A percentile compares a stretch with the other conserved stretches of the same genome.
Conservation (phyloP, 2,888 invertebrate genomes). For the Eucera pruinosa region DNA sequence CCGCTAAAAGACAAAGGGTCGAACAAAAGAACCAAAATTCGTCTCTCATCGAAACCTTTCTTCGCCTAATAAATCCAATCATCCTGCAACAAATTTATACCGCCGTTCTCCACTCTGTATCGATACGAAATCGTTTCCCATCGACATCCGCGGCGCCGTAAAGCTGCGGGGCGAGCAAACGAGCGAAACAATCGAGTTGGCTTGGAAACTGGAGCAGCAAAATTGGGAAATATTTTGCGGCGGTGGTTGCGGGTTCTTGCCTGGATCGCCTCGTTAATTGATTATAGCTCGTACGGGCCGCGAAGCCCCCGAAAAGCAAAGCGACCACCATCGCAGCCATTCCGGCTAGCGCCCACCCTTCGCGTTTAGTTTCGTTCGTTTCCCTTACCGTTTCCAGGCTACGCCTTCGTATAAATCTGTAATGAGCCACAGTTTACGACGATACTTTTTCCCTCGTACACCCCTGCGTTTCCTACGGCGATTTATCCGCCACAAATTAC, state of each 20-base stretch:
- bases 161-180: conserved; percentile 9
- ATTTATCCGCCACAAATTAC: conserved; percentile 72
- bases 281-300: conserved; percentile 77
- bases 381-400: conserved; percentile 47
- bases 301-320: conserved; percentile 69
- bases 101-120: conserved; percentile 14
- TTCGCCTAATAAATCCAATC: no score
- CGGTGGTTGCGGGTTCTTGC: conserved; percentile 74
- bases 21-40: no score
- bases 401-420: conserved; percentile 74
- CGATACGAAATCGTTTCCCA: conserved; percentile 32
- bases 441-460: conserved; percentile 42
- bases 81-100: no score
- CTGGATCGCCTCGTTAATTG: conserved; percentile 79
- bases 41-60: no score
- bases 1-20: no score
- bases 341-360: conserved; percentile 43
- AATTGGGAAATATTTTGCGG: conserved; percentile 73
- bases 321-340: conserved; percentile 54
- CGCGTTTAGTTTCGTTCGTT: conserved; percentile 64
- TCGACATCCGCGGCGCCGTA: conserved; percentile 26
- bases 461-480: conserved; percentile 30
- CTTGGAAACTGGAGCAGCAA: conserved; percentile 60
- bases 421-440: conserved; percentile 74
- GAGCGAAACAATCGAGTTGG: conserved; percentile 43